Evolutionary conservation across 2,888 invertebrate species (phyloP).

Genomic region (Idaea dimidiata): DNA sequence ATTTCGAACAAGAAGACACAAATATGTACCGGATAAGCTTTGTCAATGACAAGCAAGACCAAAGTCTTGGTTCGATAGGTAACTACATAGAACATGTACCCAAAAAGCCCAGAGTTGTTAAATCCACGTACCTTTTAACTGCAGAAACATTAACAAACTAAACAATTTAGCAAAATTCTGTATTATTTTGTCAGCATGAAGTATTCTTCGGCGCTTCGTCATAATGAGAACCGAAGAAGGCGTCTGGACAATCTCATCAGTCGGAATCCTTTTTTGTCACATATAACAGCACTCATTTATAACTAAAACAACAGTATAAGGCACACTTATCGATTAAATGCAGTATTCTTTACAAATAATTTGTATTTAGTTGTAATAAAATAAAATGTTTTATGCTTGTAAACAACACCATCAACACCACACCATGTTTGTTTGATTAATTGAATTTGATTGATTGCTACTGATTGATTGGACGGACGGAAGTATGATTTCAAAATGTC

Average conservation of each 20-base stretch:
- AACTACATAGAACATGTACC: no score
- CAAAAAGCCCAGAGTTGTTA: not conserved
- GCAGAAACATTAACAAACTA: conserved; percentile 76
- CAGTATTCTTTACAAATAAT: not conserved
- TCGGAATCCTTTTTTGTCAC: conserved; percentile 13
- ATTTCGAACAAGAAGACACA: no score
- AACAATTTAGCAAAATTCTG: conserved; percentile 70
- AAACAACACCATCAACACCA: not conserved
- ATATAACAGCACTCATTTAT: not conserved
- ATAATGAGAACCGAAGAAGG: conserved; percentile 74
- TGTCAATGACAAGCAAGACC: no score
- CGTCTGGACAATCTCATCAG: conserved; percentile 12
- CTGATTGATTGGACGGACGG: not conserved
- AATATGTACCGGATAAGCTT: no score
- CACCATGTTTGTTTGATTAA: not conserved
- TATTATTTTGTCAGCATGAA: conserved; percentile 74
- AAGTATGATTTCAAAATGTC: not conserved
- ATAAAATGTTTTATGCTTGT: not conserved
- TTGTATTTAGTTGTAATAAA: not conserved
- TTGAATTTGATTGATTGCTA: not conserved
- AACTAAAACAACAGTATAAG: conserved; percentile 3
- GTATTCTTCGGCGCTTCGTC: conserved; percentile 75
- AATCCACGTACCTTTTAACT: conserved; percentile 59
- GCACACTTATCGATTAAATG: conserved; percentile 5
- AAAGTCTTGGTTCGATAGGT: no score